Evolutionary conservation across 2,113 vertebrate species (phyloP).

Genomic region (Plectropomus leopardus): DNA sequence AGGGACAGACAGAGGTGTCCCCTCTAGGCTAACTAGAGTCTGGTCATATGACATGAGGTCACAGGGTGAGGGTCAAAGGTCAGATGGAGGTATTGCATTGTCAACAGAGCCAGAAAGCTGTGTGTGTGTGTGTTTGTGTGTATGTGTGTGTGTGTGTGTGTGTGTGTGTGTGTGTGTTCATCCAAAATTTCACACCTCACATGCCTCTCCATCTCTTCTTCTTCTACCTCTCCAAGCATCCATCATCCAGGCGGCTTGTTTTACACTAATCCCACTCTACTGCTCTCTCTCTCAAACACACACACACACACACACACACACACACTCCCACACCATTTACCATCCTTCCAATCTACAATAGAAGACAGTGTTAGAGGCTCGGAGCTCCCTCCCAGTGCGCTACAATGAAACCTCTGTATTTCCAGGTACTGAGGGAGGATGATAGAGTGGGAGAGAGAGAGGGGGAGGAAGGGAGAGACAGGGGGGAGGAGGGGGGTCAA

Average conservation of each 20-base stretch:
- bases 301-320: conserved; percentile 20
- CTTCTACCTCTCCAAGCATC: conserved; percentile 30
- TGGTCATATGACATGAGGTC: conserved; percentile 81
- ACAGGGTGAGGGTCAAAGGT: conserved; percentile 73
- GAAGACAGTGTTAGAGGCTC: conserved; percentile 74
- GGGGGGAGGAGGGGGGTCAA: background rate
- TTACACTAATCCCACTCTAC: conserved; percentile 44
- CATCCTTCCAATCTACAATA: conserved; percentile 68
- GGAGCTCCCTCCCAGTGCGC: conserved; percentile 46
- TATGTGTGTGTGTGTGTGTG: background rate
- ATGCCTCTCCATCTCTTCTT: background rate
- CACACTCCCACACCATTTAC: conserved; percentile 21
- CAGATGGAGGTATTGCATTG: conserved; percentile 72
- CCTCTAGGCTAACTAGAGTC: conserved; percentile 63
- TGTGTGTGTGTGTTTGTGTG: conserved; percentile 14
- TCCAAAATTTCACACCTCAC: conserved; percentile 18
- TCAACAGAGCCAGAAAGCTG: conserved; percentile 60
- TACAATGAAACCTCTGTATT: conserved; percentile 82
- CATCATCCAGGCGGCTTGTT: conserved; percentile 50
- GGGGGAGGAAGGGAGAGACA: background rate
- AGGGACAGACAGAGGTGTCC: conserved; percentile 15
- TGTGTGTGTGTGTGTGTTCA: conserved; percentile 9
- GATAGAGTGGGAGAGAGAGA: conserved; percentile 3
- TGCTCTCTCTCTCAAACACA: background rate
- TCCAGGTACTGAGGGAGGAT: conserved; percentile 71